A percentile compares a stretch with the other conserved stretches of the same genome.
These are phyloP conservation scores for Hydrochoerus hydrochaeris DNA, from an alignment of 2,113 vertebrate species.

Conservation along the genomic window DNA sequence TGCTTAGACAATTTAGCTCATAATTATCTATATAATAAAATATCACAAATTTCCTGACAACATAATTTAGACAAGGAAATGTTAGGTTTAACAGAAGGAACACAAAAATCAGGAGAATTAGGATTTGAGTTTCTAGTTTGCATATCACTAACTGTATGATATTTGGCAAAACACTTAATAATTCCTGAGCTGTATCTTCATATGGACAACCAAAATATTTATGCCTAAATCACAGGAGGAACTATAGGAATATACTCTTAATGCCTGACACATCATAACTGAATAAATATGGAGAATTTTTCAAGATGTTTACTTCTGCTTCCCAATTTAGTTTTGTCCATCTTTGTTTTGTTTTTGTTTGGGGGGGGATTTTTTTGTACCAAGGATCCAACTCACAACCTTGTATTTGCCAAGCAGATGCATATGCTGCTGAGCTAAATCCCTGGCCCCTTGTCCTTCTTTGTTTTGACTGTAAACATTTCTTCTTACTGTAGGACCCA, in stretches of 20 bases:
- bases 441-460: too few relatives aligned
- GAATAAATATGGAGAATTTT: background rate
- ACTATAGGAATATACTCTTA: background rate
- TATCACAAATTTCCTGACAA: background rate
- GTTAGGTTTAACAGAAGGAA: background rate
- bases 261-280: background rate
- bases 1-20: background rate
- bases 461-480: background rate
- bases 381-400: too few relatives aligned
- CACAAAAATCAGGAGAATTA: background rate
- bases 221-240: conserved; percentile 7
- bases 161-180: background rate
- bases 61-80: background rate
- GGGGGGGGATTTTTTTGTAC: too few relatives aligned
- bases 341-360: background rate
- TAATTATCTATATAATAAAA: background rate
- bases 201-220: background rate
- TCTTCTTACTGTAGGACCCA: background rate
- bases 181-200: background rate
- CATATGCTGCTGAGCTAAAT: too few relatives aligned
- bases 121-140: background rate
- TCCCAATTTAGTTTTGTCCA: background rate
- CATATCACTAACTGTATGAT: background rate
- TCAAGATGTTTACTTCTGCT: background rate
- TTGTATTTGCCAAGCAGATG: too few relatives aligned